Conservation (phyloP, 2,113 vertebrate species). For the Numida meleagris region DNA sequence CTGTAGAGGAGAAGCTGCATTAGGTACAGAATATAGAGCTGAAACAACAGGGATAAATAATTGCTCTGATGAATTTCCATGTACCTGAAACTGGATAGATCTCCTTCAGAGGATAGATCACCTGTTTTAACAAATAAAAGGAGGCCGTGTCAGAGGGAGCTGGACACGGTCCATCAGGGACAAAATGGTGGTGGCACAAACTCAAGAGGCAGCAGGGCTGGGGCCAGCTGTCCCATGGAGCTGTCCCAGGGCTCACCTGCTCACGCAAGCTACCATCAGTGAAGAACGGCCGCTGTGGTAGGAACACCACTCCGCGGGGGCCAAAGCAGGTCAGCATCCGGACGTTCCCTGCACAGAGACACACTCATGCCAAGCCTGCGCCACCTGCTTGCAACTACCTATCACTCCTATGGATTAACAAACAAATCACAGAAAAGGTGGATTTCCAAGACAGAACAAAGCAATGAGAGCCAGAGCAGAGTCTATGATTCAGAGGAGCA, state of each 20-base stretch:
- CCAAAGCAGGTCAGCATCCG: conserved; percentile 90
- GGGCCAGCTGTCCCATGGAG: not conserved
- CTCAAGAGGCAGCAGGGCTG: not conserved
- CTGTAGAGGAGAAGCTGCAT: not conserved
- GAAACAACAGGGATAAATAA: not conserved
- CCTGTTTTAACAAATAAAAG: conserved; percentile 77
- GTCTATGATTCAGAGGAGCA: not conserved
- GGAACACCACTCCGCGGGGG: conserved; percentile 91
- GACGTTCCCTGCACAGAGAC: conserved; percentile 82
- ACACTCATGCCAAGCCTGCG: not conserved
- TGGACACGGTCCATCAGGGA: not conserved
- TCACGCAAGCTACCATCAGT: conserved; percentile 94
- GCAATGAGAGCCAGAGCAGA: not conserved
- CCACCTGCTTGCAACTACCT: not conserved
- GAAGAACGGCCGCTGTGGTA: conserved; percentile 94
- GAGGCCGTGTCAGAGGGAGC: not conserved
- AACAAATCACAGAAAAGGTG: not conserved
- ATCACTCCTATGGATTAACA: not conserved
- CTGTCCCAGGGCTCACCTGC: conserved; percentile 80
- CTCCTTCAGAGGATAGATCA: conserved; percentile 95
- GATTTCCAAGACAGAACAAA: not conserved
- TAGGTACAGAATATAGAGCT: not conserved
- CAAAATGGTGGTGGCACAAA: rapidly evolving
- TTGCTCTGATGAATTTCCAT: not conserved
- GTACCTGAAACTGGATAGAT: conserved; percentile 92